Conservation (phyloP, 2,113 vertebrate species). For the Polypterus senegalus region DNA sequence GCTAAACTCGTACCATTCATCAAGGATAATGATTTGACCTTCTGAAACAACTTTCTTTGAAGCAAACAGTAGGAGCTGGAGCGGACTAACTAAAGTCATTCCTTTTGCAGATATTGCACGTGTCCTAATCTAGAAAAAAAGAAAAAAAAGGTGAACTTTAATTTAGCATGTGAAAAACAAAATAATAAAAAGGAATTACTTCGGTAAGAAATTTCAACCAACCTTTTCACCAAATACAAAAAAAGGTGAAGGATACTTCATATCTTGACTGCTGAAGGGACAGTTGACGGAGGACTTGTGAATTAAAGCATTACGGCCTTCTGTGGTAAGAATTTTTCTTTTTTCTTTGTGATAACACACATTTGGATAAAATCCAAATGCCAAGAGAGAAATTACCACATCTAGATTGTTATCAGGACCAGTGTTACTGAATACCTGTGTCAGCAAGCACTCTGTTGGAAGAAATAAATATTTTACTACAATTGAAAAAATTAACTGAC, state of each 20-base stretch:
- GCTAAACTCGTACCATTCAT: constrained; percentile 68
- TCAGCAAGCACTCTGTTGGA: constrained; percentile 71
- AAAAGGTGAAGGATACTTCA: constrained; percentile 80
- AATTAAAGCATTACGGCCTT: constrained; percentile 88
- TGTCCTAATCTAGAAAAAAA: constrained; percentile 72
- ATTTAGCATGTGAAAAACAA: background rate
- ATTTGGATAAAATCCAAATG: constrained; percentile 84
- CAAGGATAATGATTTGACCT: constrained; percentile 67
- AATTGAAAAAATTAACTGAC: too few relatives aligned
- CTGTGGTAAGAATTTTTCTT: constrained; percentile 86
- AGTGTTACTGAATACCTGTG: constrained; percentile 72
- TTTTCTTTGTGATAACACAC: constrained; percentile 97
- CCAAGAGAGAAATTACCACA: constrained; percentile 82
- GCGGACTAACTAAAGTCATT: constrained; percentile 85
- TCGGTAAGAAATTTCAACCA: constrained; percentile 9
- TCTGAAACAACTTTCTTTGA: constrained; percentile 77
- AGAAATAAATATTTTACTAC: background rate
- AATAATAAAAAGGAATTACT: too few relatives aligned
- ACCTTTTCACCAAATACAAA: constrained; percentile 96
- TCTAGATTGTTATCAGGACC: constrained; percentile 90
- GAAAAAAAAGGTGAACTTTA: background rate
- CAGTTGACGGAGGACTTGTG: constrained; percentile 95
- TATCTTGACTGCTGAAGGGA: constrained; percentile 85
- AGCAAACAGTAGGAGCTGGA: constrained; percentile 86
- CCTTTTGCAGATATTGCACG: constrained; percentile 91